Base-by-base conservation (phyloP, 2,888 invertebrate genomes). In the Hedya salicella region DNA sequence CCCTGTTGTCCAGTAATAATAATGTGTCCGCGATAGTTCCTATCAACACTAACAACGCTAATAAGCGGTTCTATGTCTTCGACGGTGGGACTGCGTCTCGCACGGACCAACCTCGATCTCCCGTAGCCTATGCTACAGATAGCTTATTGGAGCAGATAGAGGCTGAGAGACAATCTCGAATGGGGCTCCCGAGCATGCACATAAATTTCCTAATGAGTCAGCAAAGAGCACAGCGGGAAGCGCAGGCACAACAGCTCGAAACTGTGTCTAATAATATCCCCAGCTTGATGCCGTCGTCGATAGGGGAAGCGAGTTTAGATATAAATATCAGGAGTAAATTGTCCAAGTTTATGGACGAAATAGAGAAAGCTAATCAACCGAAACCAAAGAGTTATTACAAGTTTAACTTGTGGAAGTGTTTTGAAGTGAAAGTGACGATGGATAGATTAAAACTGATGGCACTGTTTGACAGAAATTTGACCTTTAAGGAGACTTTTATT, bases 381-480 rank as follows among this genome's bases (percentile, higher is more conserved):
- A 94, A 94, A 81, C 88, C 91, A 44, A 94, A 93, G 75, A 91
- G 89, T 78, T 97, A 96, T 84, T 97, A 97, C 86, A 96, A 95
- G 78, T 95, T 96, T 79, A 95, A 95, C 83, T 78, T 96, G 42
- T 92, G 94, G n/a, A 95, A 95, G 70, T 90, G 87, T 71, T 85
- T 91, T 42, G 93, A 94, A 75, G 83, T 97, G 0, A 98, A 97
- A 93, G 95, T 99, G 39, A 95, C 96, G 60, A 96, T 99, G 93
- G 99, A 99, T 86, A 95, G 99, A 50, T 92, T 99, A 57, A 97
- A 98, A 72, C 90, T 99, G 49, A 93, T 98, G 84, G 98, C 99
- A 1, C 92, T 99, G 14, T 95, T 99, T 73, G 99, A 99, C 88
- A 94, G 98, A 62, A 99, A 98, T 87, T 89, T 97, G 60, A 97